These are phyloP conservation scores for Vicugna pacos DNA, from an alignment of 2,113 vertebrate species.

Conservation along the genomic window DNA sequence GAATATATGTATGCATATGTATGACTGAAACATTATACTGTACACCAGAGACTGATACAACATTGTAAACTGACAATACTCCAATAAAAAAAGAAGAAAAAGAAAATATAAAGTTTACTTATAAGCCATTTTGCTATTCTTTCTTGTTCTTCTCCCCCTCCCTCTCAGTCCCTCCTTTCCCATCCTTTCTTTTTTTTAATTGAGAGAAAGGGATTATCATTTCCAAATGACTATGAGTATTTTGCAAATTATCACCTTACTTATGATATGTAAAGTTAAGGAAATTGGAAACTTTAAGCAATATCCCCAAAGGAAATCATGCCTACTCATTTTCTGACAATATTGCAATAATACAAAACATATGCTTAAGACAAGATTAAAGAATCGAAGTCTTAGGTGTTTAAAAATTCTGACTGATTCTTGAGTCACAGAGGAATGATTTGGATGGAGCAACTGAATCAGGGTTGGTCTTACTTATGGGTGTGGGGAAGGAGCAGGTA, in stretches of 20 bases:
- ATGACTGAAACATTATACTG: too few species aligned
- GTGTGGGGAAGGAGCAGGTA: background rate
- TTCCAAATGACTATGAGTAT: background rate
- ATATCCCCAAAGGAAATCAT: background rate
- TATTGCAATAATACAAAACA: background rate
- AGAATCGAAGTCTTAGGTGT: background rate
- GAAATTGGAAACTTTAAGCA: background rate
- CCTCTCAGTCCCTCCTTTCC: background rate
- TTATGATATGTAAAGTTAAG: background rate
- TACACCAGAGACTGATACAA: too few species aligned
- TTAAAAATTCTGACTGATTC: background rate
- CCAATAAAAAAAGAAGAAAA: too few species aligned
- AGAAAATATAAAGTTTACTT: background rate
- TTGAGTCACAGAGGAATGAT: background rate
- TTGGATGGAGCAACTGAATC: background rate
- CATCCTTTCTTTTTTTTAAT: background rate
- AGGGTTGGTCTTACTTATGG: background rate
- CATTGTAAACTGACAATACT: too few species aligned
- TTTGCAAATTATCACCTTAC: background rate
- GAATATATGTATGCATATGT: too few species aligned
- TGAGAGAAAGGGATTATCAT: background rate
- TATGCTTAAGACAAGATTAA: background rate
- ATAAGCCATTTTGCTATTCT: background rate
- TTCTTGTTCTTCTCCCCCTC: background rate
- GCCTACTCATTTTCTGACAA: background rate